Base-by-base conservation (phyloP, 1,140 invertebrate genomes). In the Lamellibrachia luymesi region DNA sequence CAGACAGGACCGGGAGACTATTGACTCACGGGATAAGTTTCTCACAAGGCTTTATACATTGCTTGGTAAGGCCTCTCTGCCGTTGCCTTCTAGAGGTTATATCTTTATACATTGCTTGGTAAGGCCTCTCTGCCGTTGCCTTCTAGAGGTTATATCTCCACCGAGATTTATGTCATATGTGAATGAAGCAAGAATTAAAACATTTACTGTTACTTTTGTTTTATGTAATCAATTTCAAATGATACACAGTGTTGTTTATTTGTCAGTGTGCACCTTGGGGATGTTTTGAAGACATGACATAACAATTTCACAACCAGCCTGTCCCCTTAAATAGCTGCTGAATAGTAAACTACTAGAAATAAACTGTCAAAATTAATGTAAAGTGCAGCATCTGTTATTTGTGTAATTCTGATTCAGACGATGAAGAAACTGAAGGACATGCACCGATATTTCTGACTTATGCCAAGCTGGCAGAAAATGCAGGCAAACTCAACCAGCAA, bases 11-110 rank as follows among this genome's bases (percentile, higher is more conserved):
- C 64, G 95, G 50, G 94, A 94, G 22, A 95, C 95, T 6, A 94
- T 96, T 10, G 95, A 96, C 91, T 94, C 95, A 5, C 94, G 95
- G 50, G 95, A 95, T 93, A 95, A 94, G 92, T 95, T 94, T 91
- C 94, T 95, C 51, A 92, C 94, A 13, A 91, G 94, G 64, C 93
- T 96, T 10, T 94, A 95, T 92, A 94, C 95, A 25, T 93, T 95
- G 92, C 92, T 95, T 51, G 94, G 95, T 95, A 94, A 80, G 93
- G 90, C 38, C 51, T 38, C 13, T 93, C 51, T 80, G n/a, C 50
- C 27, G 50, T 93, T 93, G 64, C 51, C 2, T 17, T 7, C 38
- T 51, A 56, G 5, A 13, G 52, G n/a, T n/a, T n/a, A n/a, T n/a
- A n/a, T n/a, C 93, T 96, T 10, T 94, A 95, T 92, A 94, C 95